phyloP scores from a whole-genome alignment of 2,888 invertebrate species.

The Poecilobothrus nobilitatus region DNA sequence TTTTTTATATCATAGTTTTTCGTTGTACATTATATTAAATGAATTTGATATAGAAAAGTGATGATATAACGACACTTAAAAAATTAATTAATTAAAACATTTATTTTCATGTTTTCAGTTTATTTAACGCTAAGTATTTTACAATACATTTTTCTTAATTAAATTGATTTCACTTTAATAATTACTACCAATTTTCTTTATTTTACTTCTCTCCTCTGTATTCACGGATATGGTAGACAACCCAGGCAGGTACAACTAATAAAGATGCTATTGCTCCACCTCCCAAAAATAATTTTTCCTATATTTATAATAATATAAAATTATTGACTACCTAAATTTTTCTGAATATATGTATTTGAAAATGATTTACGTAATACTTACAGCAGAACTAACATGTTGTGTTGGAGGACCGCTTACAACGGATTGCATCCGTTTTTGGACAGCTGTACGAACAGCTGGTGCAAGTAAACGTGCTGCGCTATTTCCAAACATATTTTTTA shows the following conservation, averaged over 20 bases:
- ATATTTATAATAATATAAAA: slow-evolving; percentile 20
- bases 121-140: no score
- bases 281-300: slow-evolving; percentile 37
- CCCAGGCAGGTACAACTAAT: slow-evolving; percentile 35
- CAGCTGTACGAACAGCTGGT: slow-evolving; percentile 35
- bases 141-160: no score
- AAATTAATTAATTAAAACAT: no score
- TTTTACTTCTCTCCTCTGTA: slow-evolving; percentile 35
- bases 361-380: slow-evolving; percentile 40
- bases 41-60: no score
- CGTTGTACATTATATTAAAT: no score
- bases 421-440: slow-evolving; percentile 38
- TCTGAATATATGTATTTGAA: background rate
- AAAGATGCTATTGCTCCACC: slow-evolving; percentile 35
- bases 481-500: slow-evolving; percentile 35
- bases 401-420: slow-evolving; percentile 40
- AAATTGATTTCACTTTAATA: background rate
- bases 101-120: no score
- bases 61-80: no score
- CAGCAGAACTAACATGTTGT: slow-evolving; percentile 34
- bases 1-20: no score
- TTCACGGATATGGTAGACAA: slow-evolving; percentile 36
- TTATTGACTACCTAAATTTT: background rate
- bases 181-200: background rate
- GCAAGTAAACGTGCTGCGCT: slow-evolving; percentile 36